Base-by-base conservation (phyloP, 2,797 vertebrate species). In the Toxotes lorentzi region DNA sequence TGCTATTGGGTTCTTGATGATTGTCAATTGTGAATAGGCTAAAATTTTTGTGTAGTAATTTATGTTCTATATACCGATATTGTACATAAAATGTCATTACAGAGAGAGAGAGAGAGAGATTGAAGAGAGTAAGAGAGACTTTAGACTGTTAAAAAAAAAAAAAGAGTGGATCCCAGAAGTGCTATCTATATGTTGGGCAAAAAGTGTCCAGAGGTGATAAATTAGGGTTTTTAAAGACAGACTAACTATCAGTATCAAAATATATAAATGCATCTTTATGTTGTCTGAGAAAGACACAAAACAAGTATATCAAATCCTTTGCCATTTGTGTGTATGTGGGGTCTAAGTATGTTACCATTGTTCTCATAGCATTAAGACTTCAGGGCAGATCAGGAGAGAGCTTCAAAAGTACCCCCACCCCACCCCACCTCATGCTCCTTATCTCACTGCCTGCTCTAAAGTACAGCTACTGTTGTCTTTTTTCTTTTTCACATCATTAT, bases 11-110 rank as follows among this genome's bases (percentile, higher is more conserved):
- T 92, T 93, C 81, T 88, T 89, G 85, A 92, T 91, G 89, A 93
- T 88, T 92, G 93, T 95, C 92, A 88, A 93, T 95, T 96, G 95
- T 96, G 95, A 95, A 95, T 94, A 96, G 93, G 91, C 93, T 85
- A 24, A 92, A 90, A 88, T 76, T 76, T 92, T 93, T 93, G 94
- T 95, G 94, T 94, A 94, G 94, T 96, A 94, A 96, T 95, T 96
- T 96, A 96, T 96, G 95, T 96, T 95, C 93, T 94, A 94, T 95
- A 95, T 94, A 94, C 92, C 89, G 82, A 94, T 96, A 95, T 95
- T 96, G 95, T 96, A 96, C 92, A 96, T 96, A 96, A 91, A 95
- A 94, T 93, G 93, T 95, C 93, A 90, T 95, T 93, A 95, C 87
- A 89, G 81, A 88, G 83, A 91, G 72, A 87, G 61, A 84, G 83